Evolutionary conservation across 2,888 invertebrate species (phyloP).

Genomic region (Eristalis tenax): DNA sequence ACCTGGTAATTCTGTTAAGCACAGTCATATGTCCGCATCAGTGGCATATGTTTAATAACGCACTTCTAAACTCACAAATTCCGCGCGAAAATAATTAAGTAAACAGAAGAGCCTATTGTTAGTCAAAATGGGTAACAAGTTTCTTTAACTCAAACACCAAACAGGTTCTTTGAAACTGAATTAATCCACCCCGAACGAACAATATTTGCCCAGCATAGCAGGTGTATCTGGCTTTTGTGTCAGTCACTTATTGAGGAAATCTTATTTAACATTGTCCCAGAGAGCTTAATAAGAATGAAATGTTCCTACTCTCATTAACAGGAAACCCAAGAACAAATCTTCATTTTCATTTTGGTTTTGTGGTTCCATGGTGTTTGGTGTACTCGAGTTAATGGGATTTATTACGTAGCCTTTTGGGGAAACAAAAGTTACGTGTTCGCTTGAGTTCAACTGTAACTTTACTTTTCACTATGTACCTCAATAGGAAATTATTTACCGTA

Average conservation of each 20-base stretch:
- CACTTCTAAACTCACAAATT: not conserved
- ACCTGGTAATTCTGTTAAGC: too few relatives aligned
- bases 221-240: not conserved
- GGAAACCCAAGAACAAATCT: not conserved
- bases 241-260: not conserved
- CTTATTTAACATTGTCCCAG: not conserved
- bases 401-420: not conserved
- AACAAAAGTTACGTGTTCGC: not conserved
- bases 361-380: not conserved
- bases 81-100: not conserved
- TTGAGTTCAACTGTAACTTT: not conserved
- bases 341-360: not conserved
- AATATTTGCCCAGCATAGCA: not conserved
- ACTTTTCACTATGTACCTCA: not conserved
- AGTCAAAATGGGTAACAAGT: not conserved
- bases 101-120: not conserved
- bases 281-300: not conserved
- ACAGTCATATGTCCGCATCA: too few relatives aligned
- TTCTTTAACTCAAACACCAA: not conserved
- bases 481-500: not conserved
- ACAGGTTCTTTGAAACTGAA: not conserved
- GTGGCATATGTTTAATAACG: too few relatives aligned
- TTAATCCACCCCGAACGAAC: not conserved
- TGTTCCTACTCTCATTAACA: not conserved
- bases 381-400: not conserved